Conservation (phyloP, 1,140 invertebrate genomes). For the Dinothrombium tinctorium region DNA sequence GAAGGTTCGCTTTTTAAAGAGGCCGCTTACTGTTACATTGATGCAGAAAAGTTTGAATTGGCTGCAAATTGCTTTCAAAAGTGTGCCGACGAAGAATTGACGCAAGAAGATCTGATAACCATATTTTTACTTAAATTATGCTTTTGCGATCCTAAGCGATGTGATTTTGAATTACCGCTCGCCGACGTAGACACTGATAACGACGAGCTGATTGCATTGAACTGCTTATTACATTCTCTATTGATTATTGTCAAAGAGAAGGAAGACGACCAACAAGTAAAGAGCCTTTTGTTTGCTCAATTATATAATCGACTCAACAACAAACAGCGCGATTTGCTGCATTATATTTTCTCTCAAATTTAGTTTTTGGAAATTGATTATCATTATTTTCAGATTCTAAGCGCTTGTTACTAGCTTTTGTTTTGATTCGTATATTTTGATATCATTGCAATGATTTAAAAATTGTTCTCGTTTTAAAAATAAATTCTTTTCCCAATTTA, state of each 20-base stretch:
- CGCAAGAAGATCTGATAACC: slow-evolving; percentile 6
- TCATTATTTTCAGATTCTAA: too few species aligned
- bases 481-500: too few species aligned
- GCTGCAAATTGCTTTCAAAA: slow-evolving; percentile 5
- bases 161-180: slow-evolving; percentile 8
- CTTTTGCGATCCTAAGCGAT: slow-evolving; percentile 7
- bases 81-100: slow-evolving; percentile 1
- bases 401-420: too few species aligned
- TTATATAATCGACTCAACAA: too few species aligned
- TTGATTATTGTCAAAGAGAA: background rate
- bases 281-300: background rate
- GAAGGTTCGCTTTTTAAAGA: slow-evolving; percentile 6
- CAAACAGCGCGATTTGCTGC: too few species aligned
- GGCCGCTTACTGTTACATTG: slow-evolving; percentile 5
- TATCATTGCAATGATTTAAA: too few species aligned
- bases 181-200: slow-evolving; percentile 1
- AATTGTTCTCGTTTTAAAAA: too few species aligned
- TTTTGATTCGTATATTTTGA: too few species aligned
- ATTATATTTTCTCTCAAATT: too few species aligned
- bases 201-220: slow-evolving; percentile 3
- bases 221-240: slow-evolving; percentile 5
- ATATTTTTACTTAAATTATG: slow-evolving; percentile 9
- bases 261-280: background rate
- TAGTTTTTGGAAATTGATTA: too few species aligned
- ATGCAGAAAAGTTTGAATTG: slow-evolving; percentile 2